Evolutionary conservation across 2,113 vertebrate genomes (phyloP), one percentile per base, ranked within the genome.

Genomic region (Nerophis ophidion): DNA sequence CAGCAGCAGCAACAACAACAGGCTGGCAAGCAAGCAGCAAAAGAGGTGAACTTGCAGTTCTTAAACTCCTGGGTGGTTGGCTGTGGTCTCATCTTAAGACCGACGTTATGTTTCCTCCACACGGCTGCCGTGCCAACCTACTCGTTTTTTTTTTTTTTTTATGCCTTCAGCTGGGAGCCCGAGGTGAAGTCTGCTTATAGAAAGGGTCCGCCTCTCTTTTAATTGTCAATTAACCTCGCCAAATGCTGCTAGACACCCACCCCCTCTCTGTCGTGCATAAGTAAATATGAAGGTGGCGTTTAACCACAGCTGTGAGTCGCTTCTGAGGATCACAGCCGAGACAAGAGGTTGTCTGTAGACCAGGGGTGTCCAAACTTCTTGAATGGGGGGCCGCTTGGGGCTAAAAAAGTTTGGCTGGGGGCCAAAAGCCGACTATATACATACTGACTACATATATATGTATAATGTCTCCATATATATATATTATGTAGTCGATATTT

Each of bases 31-130:
- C 90, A 89, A 77, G 91, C 84, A 4, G 85, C 94, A 86, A 99
- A 98, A 93, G 97, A 99, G 96, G 97, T 99, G 84, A 92, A 91
- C 66, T 65, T 70, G 58, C 61, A 57, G 71, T 57, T 75, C 38
- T 19, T 9, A 16, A 26, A 17, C 47, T 52, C 46, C 26, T 11
- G 17, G 15, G 48, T 33, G 34, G 26, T 63, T 71, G 53, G 38
- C n/a, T 66, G 67, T 71, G 68, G 68, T 65, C 70, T 44, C 54
- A 45, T 74, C 68, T 77, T 66, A 60, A 84, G 70, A 73, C 68
- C 63, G 49, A 50, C 70, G 71, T 71, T 63, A 60, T 38, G 67
- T 75, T 71, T 81, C n/a, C 67, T 71, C 47, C 55, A 47, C 52
- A 48, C 36, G 35, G n/a, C 48, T 46, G 48, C 70, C 68, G 52